Conservation (phyloP, 1,140 invertebrate genomes). For the Hylaeus volcanicus region DNA sequence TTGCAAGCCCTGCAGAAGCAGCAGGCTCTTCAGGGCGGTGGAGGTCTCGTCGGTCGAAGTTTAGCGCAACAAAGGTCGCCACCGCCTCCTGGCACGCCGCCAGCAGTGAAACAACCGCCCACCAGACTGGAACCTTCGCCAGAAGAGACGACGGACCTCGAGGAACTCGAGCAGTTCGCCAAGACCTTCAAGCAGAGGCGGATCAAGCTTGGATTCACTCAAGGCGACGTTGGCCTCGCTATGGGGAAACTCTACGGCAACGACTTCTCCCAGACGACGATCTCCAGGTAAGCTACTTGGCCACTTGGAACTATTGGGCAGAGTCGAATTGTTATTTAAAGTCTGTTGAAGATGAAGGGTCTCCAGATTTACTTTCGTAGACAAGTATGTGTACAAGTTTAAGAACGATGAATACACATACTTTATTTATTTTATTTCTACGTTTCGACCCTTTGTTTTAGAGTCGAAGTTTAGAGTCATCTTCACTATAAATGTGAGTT, state of each 20-base stretch:
- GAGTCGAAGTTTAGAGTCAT: too few species aligned
- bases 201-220: slow-evolving; percentile 98
- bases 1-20: slow-evolving; percentile 90
- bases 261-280: slow-evolving; percentile 99
- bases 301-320: too few species aligned
- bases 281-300: slow-evolving; percentile 83
- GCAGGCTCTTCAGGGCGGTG: slow-evolving; percentile 81
- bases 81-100: slow-evolving; percentile 76
- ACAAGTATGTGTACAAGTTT: too few species aligned
- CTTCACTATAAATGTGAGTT: too few species aligned
- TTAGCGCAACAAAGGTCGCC: slow-evolving; percentile 78
- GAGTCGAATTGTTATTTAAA: too few species aligned
- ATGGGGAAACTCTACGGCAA: slow-evolving; percentile 99
- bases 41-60: slow-evolving; percentile 71
- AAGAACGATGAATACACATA: too few species aligned
- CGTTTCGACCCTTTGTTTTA: too few species aligned
- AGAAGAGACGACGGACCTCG: slow-evolving; percentile 96
- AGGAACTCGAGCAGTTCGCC: slow-evolving; percentile 97
- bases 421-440: too few species aligned
- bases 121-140: slow-evolving; percentile 87
- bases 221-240: slow-evolving; percentile 98
- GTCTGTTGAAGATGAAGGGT: too few species aligned
- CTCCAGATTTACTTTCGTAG: too few species aligned
- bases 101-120: slow-evolving; percentile 80
- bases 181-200: slow-evolving; percentile 97